A percentile compares a stretch with the other conserved stretches of the same genome.
Evolutionary conservation across 2,113 vertebrate genomes (phyloP).

Genomic region (Oreochromis tanganicae): DNA sequence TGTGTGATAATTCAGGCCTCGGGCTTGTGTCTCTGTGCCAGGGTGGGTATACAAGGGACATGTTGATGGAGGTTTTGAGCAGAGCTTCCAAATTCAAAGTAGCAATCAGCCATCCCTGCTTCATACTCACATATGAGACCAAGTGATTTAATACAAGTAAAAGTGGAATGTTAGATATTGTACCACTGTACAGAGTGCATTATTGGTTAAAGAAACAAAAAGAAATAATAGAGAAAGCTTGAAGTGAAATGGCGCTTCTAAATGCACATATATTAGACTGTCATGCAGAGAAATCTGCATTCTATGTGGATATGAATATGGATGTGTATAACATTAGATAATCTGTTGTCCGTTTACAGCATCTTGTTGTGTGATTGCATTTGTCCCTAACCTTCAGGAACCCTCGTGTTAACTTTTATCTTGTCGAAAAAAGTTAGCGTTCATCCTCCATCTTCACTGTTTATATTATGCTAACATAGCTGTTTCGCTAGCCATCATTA

Average conservation of each 20-base stretch:
- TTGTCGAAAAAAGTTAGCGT: neutral
- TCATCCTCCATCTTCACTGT: neutral
- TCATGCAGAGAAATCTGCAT: neutral
- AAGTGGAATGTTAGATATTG: neutral
- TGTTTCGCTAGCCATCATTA: neutral
- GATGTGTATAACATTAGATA: neutral
- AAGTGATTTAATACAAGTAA: neutral
- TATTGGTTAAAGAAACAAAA: neutral
- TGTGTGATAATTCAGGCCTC: conserved; percentile 50
- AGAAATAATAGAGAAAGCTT: neutral
- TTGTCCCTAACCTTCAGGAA: neutral
- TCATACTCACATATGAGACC: neutral
- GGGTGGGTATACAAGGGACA: conserved; percentile 15
- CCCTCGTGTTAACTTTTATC: neutral
- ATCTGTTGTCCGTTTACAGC: neutral
- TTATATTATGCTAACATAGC: neutral
- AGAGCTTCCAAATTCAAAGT: neutral
- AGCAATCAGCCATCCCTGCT: neutral
- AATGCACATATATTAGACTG: neutral
- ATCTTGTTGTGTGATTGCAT: neutral
- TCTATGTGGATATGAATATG: neutral
- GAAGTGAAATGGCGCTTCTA: neutral
- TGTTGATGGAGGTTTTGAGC: conserved; percentile 18
- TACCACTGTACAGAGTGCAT: neutral
- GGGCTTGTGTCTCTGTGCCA: conserved; percentile 17